phyloP scores from a whole-genome alignment of 2,888 invertebrate species.

The Celastrina argiolus region DNA sequence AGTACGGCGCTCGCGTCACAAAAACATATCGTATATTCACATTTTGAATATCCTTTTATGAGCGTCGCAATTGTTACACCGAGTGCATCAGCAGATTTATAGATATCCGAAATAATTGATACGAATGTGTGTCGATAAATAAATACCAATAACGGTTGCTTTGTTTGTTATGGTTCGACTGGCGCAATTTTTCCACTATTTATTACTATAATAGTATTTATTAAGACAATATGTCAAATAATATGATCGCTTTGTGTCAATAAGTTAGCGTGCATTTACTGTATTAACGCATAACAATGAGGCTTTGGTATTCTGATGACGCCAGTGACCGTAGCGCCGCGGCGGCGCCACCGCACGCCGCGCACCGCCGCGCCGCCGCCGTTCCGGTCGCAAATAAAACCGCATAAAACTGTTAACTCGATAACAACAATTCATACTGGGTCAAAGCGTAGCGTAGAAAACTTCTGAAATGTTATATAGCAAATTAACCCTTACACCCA shows the following conservation, averaged over 20 bases:
- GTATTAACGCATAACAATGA: too few species aligned
- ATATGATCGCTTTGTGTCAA: too few species aligned
- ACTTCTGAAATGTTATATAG: too few species aligned
- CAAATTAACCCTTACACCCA: too few species aligned
- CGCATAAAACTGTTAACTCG: conserved; percentile 52
- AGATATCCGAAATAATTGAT: background rate
- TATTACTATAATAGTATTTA: background rate
- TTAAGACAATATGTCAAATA: too few species aligned
- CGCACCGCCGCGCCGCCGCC: conserved; percentile 36
- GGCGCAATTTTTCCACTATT: background rate
- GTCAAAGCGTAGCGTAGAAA: conserved; percentile 7
- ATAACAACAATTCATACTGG: conserved; percentile 41
- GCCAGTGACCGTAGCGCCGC: background rate
- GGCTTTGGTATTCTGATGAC: too few species aligned
- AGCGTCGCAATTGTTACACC: background rate
- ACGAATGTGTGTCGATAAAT: background rate
- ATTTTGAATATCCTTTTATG: background rate
- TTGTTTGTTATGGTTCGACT: background rate
- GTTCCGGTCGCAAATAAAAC: conserved; percentile 42
- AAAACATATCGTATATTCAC: background rate
- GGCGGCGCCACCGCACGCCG: conserved; percentile 21
- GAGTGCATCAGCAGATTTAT: background rate
- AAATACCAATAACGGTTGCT: background rate
- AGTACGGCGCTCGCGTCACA: background rate
- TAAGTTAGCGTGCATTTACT: too few species aligned